Percentiles rank a stretch among this genome's conserved stretches.
Evolutionary conservation across 2,888 invertebrate species (phyloP).

Genomic region (Phortica okadai): DNA sequence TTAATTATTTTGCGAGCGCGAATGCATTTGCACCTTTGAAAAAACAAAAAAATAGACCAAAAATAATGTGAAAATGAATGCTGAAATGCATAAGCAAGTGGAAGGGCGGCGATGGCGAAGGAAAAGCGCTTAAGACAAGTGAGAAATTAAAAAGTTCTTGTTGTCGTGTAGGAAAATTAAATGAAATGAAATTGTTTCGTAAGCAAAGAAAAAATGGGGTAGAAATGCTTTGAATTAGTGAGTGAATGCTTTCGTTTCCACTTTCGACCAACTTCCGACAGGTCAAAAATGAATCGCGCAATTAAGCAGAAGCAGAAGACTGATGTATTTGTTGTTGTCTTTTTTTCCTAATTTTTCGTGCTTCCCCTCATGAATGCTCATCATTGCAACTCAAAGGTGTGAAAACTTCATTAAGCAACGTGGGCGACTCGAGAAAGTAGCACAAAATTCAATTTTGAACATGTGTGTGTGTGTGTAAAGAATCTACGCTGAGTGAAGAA

Average conservation of each 20-base stretch:
- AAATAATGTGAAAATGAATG: neutral
- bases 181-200: conserved; percentile 11
- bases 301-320: conserved; percentile 61
- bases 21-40: conserved; percentile 12
- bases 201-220: neutral
- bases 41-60: neutral
- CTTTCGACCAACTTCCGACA: conserved; percentile 52
- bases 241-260: conserved; percentile 11
- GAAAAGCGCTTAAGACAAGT: conserved; percentile 60
- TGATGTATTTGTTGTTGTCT: conserved; percentile 16
- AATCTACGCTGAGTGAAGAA: too few relatives aligned
- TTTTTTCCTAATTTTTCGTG: neutral
- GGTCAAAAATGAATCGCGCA: conserved; percentile 69
- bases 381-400: conserved; percentile 43
- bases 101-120: conserved; percentile 4
- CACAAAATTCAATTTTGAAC: too few relatives aligned
- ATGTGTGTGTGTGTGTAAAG: too few relatives aligned
- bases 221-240: neutral
- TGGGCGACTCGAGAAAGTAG: too few relatives aligned
- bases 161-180: conserved; percentile 12
- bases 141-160: conserved; percentile 62
- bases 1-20: conserved; percentile 61
- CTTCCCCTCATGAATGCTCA: neutral
- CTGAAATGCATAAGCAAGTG: neutral
- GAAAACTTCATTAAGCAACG: conserved; percentile 60